Base-by-base conservation (phyloP, 2,113 vertebrate genomes). In the Cryptomyrus ogoouensis region DNA sequence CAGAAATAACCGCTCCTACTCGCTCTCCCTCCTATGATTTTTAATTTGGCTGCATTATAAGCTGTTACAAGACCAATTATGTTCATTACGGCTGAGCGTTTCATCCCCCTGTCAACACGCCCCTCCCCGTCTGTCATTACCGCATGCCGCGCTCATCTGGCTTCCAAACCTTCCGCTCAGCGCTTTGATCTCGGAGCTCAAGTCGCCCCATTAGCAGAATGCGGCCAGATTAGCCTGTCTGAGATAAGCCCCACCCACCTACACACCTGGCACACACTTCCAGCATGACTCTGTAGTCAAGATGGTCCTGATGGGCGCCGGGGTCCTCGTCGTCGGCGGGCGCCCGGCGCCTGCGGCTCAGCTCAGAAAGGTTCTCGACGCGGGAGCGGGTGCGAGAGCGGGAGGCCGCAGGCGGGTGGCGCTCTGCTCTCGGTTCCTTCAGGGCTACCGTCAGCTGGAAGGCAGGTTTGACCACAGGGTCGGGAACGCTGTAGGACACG, bases 401-500 rank as follows among this genome's bases (percentile, higher is more conserved):
- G 24, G 88, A 91, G 15, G 90, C 88, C 49, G 93, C 92, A 3
- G 89, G 1, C 15, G 0, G 91, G 52, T 93, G 94, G 74, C 92
- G 94, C 91, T 95, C 95, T 19, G 95, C 92, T 89, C 95, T 93
- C 0, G 97, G 97, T 91, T 98, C 97, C 92, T 96, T 97, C 91
- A 99, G 95, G 90, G 94, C 96, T 88, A 98, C 95, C 49, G 96
- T 95, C 12, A 99, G 96, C 94, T 98, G 97, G 94, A 99, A 99
- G 77, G 98, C 97, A 24, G 97, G 97, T 88, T 98, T 98, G 90
- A 96, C 95, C 52, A 97, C 95, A 0, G 98, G 98, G 89, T 99
- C 98, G 0, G 97, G 98, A 0, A 98, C 96, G 1, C 98, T 97
- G 94, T 98, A 99, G 8, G 97, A 96, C 90, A 99, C 97, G 24